phyloP scores from a whole-genome alignment of 2,797 vertebrate species.

The Halcyon badia region DNA sequence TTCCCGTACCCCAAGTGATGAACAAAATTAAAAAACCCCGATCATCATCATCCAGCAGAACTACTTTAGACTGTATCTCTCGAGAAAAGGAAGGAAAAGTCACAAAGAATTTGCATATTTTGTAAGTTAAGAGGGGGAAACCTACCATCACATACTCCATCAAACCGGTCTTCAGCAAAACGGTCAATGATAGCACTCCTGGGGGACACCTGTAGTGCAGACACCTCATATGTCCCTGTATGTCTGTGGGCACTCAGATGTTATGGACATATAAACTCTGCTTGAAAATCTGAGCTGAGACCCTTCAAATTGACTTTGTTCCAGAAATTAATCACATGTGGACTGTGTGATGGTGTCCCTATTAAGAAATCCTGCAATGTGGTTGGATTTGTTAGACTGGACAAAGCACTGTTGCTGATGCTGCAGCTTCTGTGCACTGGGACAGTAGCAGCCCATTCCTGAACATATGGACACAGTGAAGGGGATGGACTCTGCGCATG shows the following conservation, averaged over 20 bases:
- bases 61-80: background rate
- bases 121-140: background rate
- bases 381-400: background rate
- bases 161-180: fast-evolving
- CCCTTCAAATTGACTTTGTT: background rate
- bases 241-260: background rate
- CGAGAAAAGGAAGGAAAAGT: background rate
- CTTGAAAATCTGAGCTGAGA: background rate
- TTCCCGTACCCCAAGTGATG: background rate
- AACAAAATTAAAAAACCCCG: background rate
- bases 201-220: background rate
- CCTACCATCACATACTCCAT: background rate
- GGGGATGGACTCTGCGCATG: background rate
- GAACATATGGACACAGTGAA: background rate
- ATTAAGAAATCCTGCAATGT: background rate
- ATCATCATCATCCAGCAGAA: background rate
- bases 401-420: background rate
- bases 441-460: background rate
- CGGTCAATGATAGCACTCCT: fast-evolving
- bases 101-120: background rate
- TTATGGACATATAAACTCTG: background rate
- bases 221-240: background rate
- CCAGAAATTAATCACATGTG: background rate
- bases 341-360: background rate
- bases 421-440: background rate